Evolutionary conservation across 2,797 vertebrate genomes (phyloP), one percentile per base, ranked within the genome.

Genomic region (Phoxinus dragarum): DNA sequence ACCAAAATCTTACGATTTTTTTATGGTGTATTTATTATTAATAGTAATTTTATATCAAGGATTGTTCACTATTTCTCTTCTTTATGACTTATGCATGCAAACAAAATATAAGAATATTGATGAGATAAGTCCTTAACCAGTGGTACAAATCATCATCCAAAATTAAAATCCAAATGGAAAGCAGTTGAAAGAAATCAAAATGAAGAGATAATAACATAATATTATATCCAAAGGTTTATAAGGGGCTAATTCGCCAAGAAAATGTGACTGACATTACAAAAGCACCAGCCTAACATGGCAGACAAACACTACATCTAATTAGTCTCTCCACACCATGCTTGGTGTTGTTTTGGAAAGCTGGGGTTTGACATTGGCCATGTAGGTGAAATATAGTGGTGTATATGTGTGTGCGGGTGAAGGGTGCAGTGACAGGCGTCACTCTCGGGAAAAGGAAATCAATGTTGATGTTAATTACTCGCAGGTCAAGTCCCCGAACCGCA

Each of bases 371-470:
- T 81, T 76, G 52, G 91, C 90, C 88, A 88, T 54, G 49, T 90
- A 86, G 88, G 90, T 95, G 93, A 95, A 95, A 95, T 94, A 95
- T 94, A 89, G 88, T 90, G 90, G 84, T 49, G 81, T 83, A 80
- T 88, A 82, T 52, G 84, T 81, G 86, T 78, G 88, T 89, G 89
- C 74, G 92, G 92, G 94, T 92, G 92, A 95, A 94, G 90, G 93
- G 92, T 49, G 91, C 89, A 91, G 94, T 93, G 95, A 95, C 94
- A 94, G 92, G 91, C 94, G 92, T 96, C 95, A 95, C 92, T 96
- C 93, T 86, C 81, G 94, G 81, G 84, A 90, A 94, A 94, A 94
- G 94, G 94, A 96, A 96, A 96, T 96, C 95, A 93, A 96, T 96
- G 94, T 88, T 88, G 94, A 94, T 94, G 93, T 94, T 94, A 93